Conservation (phyloP, 2,888 invertebrate species). For the Lapara coniferarum region DNA sequence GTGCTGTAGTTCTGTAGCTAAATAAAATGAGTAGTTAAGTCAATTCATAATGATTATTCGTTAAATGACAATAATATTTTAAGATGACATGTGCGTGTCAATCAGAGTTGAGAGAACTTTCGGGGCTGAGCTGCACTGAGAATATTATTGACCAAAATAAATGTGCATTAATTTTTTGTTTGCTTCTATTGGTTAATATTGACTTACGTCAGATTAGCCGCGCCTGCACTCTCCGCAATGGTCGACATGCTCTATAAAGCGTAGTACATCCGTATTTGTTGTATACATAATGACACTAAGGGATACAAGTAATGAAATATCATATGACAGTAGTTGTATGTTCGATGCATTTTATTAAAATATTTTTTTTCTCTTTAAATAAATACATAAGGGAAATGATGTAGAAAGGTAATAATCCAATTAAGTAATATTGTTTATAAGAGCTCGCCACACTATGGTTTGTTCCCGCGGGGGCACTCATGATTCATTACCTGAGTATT, state of each 20-base stretch:
- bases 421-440: constrained; percentile 13
- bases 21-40: not conserved
- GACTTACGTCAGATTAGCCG: no score
- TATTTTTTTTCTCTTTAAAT: constrained; percentile 12
- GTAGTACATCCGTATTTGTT: not conserved
- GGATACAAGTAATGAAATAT: not conserved
- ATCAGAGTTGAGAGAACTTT: no score
- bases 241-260: not conserved
- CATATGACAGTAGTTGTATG: constrained; percentile 3
- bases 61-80: constrained; percentile 13
- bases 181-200: no score
- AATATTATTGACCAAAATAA: no score
- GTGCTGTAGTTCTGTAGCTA: not conserved
- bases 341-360: constrained; percentile 8
- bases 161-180: no score
- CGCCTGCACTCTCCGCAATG: no score
- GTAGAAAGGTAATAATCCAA: constrained; percentile 28
- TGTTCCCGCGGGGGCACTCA: no score
- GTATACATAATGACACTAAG: constrained; percentile 8
- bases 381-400: constrained; percentile 18
- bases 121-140: no score
- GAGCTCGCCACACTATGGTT: constrained; percentile 9
- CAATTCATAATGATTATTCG: not conserved
- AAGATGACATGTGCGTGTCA: not conserved
- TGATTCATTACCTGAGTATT: no score